Percentiles rank a stretch among this genome's conserved stretches.
These are phyloP conservation scores for Podiceps cristatus DNA, from an alignment of 2,113 vertebrate species.

Conservation along the genomic window DNA sequence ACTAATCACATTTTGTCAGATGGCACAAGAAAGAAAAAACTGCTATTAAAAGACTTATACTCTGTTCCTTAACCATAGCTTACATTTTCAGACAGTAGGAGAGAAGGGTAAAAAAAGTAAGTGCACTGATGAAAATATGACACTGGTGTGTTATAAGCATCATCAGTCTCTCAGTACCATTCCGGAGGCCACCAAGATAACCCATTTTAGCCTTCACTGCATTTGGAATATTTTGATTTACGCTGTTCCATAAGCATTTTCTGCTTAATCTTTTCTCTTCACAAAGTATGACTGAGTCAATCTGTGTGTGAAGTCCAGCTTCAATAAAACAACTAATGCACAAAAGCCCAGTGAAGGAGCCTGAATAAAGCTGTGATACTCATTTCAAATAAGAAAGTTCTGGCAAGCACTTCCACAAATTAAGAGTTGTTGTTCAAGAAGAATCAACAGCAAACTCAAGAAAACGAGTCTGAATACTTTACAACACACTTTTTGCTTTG, in stretches of 20 bases:
- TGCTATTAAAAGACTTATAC: neutral
- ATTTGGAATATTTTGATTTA: neutral
- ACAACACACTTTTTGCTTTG: neutral
- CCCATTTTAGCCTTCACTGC: neutral
- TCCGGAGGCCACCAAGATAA: neutral
- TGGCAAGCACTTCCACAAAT: neutral
- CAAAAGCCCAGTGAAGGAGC: neutral
- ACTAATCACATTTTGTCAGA: neutral
- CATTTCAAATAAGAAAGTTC: neutral
- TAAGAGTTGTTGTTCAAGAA: neutral
- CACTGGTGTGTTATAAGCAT: neutral
- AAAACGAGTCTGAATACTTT: neutral
- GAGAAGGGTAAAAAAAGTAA: neutral
- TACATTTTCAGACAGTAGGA: neutral
- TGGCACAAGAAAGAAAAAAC: neutral
- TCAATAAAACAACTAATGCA: neutral
- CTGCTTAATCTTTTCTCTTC: neutral
- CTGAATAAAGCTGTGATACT: neutral
- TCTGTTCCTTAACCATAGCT: neutral
- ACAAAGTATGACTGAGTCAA: neutral
- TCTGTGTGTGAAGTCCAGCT: neutral
- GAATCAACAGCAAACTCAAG: neutral
- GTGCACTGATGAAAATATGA: neutral
- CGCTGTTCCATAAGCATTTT: neutral
- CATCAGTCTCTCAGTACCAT: neutral